These are phyloP conservation scores for Ascidia mentula DNA, from an alignment of 23 tunicate genomes.

Conservation along the genomic window DNA sequence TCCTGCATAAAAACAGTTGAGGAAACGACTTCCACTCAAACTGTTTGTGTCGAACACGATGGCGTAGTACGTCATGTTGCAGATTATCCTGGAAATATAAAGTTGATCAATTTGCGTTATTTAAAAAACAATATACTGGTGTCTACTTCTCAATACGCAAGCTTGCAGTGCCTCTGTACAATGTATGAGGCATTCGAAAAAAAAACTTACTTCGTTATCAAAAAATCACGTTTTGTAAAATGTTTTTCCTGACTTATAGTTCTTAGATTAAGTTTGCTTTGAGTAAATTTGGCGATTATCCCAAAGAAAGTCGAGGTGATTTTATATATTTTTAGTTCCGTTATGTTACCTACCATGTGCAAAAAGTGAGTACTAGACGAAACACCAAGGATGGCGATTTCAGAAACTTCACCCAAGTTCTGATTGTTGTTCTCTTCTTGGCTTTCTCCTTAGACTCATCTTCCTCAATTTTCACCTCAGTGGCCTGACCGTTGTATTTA, in stretches of 20 bases:
- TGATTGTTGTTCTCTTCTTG: neutral
- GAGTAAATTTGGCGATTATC: too few relatives aligned
- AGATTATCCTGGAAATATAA: slow-evolving; percentile 5
- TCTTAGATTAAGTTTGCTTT: too few relatives aligned
- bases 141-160: too few relatives aligned
- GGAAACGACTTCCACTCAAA: slow-evolving; percentile 16
- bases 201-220: too few relatives aligned
- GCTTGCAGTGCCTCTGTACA: too few relatives aligned
- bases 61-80: slow-evolving; percentile 4
- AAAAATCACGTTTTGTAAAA: too few relatives aligned
- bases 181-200: too few relatives aligned
- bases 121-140: too few relatives aligned
- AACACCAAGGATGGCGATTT: neutral
- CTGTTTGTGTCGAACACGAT: slow-evolving; percentile 28
- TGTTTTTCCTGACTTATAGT: too few relatives aligned
- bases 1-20: slow-evolving; percentile 21
- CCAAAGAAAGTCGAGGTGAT: too few relatives aligned
- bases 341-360: neutral
- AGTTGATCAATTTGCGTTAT: too few relatives aligned
- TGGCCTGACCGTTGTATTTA: neutral
- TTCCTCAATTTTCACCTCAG: neutral
- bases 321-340: too few relatives aligned
- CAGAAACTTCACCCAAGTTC: neutral
- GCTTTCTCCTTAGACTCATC: neutral
- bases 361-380: neutral